Conservation (phyloP, 2,797 vertebrate genomes). For the Phataginus tetradactyla region DNA sequence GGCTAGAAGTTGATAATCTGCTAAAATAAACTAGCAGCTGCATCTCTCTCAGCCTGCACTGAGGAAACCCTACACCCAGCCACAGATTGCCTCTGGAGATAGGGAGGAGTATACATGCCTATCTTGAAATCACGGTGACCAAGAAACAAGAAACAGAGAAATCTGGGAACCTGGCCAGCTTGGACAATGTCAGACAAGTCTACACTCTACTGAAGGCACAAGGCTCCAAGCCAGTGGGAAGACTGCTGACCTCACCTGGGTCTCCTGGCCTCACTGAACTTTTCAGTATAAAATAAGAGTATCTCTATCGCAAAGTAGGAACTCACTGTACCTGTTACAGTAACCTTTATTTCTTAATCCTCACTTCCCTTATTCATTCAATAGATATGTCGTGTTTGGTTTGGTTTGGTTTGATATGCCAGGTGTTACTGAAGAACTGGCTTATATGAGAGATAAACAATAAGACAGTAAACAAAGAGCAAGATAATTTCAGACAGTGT, state of each 20-base stretch:
- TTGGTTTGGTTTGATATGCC: background rate
- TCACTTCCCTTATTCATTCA: constrained; percentile 35
- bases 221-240: background rate
- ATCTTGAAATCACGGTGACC: constrained; percentile 69
- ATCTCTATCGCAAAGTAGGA: background rate
- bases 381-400: background rate
- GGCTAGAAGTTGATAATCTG: background rate
- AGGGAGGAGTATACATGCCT: background rate
- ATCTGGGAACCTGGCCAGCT: constrained; percentile 68
- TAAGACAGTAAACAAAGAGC: constrained; percentile 1
- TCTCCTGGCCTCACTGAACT: background rate
- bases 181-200: background rate
- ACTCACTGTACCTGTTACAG: constrained; percentile 11
- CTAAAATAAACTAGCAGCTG: background rate
- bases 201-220: background rate
- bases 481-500: background rate
- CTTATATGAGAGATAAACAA: background rate
- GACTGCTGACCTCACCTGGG: background rate
- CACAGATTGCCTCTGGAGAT: constrained; percentile 63
- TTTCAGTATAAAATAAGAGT: constrained; percentile 47
- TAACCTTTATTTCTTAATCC: background rate
- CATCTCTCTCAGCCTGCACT: constrained; percentile 8
- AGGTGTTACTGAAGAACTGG: background rate
- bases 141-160: constrained; percentile 57
- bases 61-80: constrained; percentile 51